Conservation (phyloP, 23 tunicate species). For the Aplidium turbinatum region DNA sequence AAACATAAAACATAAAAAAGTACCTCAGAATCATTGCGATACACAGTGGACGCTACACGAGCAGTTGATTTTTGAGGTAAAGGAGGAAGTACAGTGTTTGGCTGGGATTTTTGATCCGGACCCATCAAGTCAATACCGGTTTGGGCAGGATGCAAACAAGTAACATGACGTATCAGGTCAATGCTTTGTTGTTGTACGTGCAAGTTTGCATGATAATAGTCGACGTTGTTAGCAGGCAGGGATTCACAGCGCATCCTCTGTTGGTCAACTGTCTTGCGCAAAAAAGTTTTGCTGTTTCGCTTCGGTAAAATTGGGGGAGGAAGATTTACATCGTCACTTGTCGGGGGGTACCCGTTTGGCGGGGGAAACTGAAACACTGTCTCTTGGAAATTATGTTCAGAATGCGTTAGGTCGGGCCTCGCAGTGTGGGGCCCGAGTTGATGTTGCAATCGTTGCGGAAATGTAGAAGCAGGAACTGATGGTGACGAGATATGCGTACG, state of each 20-base stretch:
- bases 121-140: no score
- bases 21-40: no score
- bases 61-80: conserved; percentile 53
- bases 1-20: no score
- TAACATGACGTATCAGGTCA: no score
- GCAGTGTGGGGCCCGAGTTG: no score
- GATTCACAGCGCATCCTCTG: no score
- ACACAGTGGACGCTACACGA: conserved; percentile 40
- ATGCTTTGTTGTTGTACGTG: no score
- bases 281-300: conserved; percentile 32
- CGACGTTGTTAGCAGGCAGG: no score
- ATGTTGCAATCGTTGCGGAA: neutral
- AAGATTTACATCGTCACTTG: neutral
- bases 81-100: conserved; percentile 23
- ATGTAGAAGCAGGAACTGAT: neutral
- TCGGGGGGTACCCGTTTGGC: neutral
- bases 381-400: neutral
- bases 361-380: conserved; percentile 3
- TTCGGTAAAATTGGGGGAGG: conserved; percentile 67
- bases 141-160: no score
- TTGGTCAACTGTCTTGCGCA: conserved; percentile 25
- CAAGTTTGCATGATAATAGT: no score
- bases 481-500: conserved; percentile 22
- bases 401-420: neutral
- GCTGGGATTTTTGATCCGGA: conserved; percentile 6